Percentiles rank a stretch among this genome's conserved stretches.
Conservation (phyloP, 1,140 invertebrate genomes). For the Scaptomyza graminum region DNA sequence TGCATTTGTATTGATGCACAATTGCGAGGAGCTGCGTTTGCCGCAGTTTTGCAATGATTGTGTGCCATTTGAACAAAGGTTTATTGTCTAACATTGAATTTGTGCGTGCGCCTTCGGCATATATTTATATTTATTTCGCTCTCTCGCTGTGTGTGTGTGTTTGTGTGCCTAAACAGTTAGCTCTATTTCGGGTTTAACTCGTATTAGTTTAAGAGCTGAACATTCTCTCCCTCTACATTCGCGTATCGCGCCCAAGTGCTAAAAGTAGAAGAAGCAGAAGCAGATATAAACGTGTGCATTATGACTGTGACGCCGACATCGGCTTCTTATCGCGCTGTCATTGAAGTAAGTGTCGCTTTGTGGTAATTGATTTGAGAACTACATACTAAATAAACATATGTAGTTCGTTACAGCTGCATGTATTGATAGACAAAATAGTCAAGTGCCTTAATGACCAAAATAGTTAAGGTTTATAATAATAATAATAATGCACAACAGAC, state of each 20-base stretch:
- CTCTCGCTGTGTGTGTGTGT: conserved; percentile 6
- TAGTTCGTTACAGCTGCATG: neutral
- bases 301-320: conserved; percentile 32
- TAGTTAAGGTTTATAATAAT: no score
- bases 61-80: conserved; percentile 66
- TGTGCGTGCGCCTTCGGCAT: conserved; percentile 42
- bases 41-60: conserved; percentile 31
- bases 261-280: conserved; percentile 24
- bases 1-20: conserved; percentile 3
- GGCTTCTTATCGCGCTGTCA: conserved; percentile 55
- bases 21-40: conserved; percentile 23
- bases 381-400: neutral
- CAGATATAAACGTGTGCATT: neutral
- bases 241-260: conserved; percentile 46
- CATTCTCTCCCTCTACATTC: neutral
- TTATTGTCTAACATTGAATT: conserved; percentile 63
- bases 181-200: conserved; percentile 5
- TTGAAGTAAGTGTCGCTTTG: conserved; percentile 65
- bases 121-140: conserved; percentile 10
- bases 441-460: no score
- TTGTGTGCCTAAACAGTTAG: conserved; percentile 43
- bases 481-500: no score
- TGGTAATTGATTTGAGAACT: conserved; percentile 47
- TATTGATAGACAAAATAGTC: conserved; percentile 23
- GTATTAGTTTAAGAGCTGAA: neutral